These are phyloP conservation scores for Etheostoma perlongum DNA, from an alignment of 2,797 vertebrate species.

Conservation along the genomic window DNA sequence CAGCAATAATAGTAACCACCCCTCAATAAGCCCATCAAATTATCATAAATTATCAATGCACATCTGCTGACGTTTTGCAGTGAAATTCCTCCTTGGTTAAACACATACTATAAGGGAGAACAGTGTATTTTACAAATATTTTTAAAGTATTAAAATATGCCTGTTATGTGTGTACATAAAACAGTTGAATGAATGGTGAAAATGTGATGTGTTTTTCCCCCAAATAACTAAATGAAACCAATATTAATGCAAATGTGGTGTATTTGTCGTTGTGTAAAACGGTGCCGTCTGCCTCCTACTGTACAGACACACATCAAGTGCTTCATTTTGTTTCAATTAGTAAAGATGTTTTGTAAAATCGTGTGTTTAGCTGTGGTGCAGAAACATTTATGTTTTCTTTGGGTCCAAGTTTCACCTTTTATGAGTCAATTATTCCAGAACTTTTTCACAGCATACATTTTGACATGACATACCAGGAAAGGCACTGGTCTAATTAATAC, in stretches of 20 bases:
- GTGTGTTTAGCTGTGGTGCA: background rate
- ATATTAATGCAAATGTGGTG: slow-evolving; percentile 75
- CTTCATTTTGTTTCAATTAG: background rate
- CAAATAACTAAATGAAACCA: slow-evolving; percentile 83
- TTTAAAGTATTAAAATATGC: slow-evolving; percentile 83
- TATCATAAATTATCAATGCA: slow-evolving; percentile 62
- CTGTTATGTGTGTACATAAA: slow-evolving; percentile 83
- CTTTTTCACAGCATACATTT: background rate
- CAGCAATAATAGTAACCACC: slow-evolving; percentile 71
- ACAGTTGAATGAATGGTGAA: slow-evolving; percentile 78
- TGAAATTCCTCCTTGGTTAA: slow-evolving; percentile 67
- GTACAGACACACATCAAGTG: background rate
- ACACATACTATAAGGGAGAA: slow-evolving; percentile 78
- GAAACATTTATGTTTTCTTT: background rate
- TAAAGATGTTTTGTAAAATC: background rate
- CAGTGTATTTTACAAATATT: slow-evolving; percentile 87
- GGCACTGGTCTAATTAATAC: background rate
- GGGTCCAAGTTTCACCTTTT: background rate
- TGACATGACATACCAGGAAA: background rate
- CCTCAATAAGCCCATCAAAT: slow-evolving; percentile 38
- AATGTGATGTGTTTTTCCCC: slow-evolving; percentile 74
- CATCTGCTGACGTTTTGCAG: slow-evolving; percentile 67
- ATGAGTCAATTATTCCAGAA: background rate
- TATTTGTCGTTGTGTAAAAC: slow-evolving; percentile 58
- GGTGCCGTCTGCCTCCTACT: background rate